Base-by-base conservation (phyloP, 1,140 invertebrate genomes). In the Drosophila navojoa region DNA sequence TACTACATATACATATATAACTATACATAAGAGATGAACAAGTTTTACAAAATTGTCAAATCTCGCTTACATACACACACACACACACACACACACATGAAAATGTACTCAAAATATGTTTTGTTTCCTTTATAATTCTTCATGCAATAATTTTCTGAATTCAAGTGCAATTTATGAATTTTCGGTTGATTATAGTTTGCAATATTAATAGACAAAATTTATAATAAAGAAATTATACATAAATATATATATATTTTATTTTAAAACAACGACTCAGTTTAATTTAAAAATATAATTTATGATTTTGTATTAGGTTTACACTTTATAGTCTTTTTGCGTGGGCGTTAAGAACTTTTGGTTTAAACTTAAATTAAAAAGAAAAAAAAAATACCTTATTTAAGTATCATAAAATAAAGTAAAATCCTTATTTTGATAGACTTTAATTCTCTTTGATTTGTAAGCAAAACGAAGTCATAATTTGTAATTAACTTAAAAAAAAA, bases 391-490 rank as follows among this genome's bases (percentile, higher is more conserved):
- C 4, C 50, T 40, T 11, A 29, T 42, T 62, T 38, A 38, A 38
- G 10, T 38, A 35, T 38, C 11, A 11, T 13, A 4, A 38, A 38
- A 38, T 0, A 38, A 38, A 70, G 42, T 15, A 58, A 54, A 9
- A 40, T 53, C 66, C 22, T 44, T 76, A 80, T 77, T 74, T 74
- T 77, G 57, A 70, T 74, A 77, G 73, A 79, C 71, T 68, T 79
- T 76, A 45, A 64, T 78, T 76, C 66, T 85, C 77, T 80, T 80
- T 87, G 72, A 72, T 72, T 64, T 79, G 72, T 87, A 89, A 89
- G 84, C 84, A 81, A 87, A 84, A 89, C 82, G 84, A 89, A 89
- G 84, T 89, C 84, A 89, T 89, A 89, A 84, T 89, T 87, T 89
- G 79, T 89, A 89, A 89, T 89, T 89, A 76, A 87, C 53, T 60